Evolutionary conservation across 2,113 vertebrate genomes (phyloP), one percentile per base, ranked within the genome.

Genomic region (Melospiza georgiana): DNA sequence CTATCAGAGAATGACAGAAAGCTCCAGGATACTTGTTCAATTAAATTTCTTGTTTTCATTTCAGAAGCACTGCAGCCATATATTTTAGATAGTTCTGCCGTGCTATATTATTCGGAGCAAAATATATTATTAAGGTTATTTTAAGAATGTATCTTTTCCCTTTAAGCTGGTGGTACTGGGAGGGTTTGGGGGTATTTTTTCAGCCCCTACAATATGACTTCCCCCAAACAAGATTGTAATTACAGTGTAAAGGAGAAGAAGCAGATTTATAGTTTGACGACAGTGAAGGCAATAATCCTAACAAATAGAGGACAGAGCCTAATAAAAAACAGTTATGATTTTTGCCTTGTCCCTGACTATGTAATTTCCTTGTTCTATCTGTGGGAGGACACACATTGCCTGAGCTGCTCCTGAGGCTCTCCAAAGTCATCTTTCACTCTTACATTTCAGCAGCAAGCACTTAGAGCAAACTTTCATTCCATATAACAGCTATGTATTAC

Each of bases 311-410:
- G 88, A 96, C 87, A 95, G 83, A 83, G 58, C 43, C 65, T 89
- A 91, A 93, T 96, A 95, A 96, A 96, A 96, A 94, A 49, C 89
- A 93, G 95, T 94, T 95, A 93, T 76, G 91, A 95, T 95, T 97
- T 96, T 96, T 94, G 63, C 89, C 93, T 95, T 95, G 89, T 97
- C 89, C 94, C 94, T 94, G 90, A 91, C 92, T 94, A 52, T 95
- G 88, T 96, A 80, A 93, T 96, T 95, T 94, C 84, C 94, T 96
- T 78, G 86, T 90, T 96, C 93, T 89, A 48, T 84, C 78, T 91
- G 78, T 94, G 90, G 90, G 93, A 96, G 84, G 93, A 94, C 84
- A 90, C 76, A 80, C 83, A 73, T 43, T 76, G 89, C 93, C 86
- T 89, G 95, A 90, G 75, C 90, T 95, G 51, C 91, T 96, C 82